These are phyloP conservation scores for Drosophila ezoana DNA, from an alignment of 2,888 invertebrate species.

Conservation along the genomic window DNA sequence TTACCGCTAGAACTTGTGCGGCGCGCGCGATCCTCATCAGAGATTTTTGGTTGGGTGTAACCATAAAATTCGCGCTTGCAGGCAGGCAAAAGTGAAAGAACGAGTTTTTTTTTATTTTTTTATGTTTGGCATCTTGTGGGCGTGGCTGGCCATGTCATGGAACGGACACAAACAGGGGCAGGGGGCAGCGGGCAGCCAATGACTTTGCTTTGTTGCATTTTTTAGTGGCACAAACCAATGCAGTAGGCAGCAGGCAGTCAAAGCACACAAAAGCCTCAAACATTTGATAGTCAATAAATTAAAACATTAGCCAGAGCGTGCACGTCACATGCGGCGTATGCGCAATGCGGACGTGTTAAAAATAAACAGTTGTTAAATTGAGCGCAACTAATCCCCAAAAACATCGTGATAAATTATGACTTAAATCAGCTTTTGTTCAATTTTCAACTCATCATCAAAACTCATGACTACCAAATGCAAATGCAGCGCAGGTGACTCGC, in stretches of 20 bases:
- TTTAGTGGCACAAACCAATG: constrained; percentile 72
- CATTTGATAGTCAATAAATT: constrained; percentile 77
- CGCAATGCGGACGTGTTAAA: constrained; percentile 76
- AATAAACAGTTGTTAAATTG: constrained; percentile 79
- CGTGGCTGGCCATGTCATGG: constrained; percentile 55
- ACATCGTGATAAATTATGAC: constrained; percentile 78
- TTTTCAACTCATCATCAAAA: constrained; percentile 78
- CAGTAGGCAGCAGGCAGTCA: constrained; percentile 62
- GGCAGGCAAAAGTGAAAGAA: constrained; percentile 69
- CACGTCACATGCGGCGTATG: constrained; percentile 56
- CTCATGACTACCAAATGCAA: constrained; percentile 34
- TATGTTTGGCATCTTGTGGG: constrained; percentile 35
- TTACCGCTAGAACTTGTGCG: constrained; percentile 71
- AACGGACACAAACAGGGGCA: constrained; percentile 23
- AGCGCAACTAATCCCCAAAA: constrained; percentile 75
- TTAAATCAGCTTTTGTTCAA: constrained; percentile 80
- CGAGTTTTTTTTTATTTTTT: constrained; percentile 50
- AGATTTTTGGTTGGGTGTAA: constrained; percentile 72
- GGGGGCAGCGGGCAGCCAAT: not conserved
- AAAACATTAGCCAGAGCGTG: constrained; percentile 62
- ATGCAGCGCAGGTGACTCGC: constrained; percentile 54
- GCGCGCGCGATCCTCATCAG: constrained; percentile 64
- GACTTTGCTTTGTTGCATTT: constrained; percentile 32
- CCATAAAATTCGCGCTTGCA: constrained; percentile 82
- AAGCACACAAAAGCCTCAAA: constrained; percentile 49